A percentile compares a stretch with the other conserved stretches of the same genome.
Conservation (phyloP, 2,797 vertebrate genomes). For the Coccyzus lansbergi region DNA sequence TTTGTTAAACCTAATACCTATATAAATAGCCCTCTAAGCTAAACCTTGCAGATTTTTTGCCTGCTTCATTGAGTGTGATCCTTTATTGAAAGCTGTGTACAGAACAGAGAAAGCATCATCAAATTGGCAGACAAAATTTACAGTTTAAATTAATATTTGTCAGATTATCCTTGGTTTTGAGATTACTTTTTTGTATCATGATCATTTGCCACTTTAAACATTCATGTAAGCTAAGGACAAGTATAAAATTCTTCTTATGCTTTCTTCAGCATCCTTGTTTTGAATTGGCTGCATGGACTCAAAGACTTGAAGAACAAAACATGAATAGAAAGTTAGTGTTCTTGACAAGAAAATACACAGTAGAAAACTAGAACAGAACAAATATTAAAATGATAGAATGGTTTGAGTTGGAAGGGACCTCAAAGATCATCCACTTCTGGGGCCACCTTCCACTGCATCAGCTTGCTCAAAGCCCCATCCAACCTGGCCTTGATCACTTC, state of each 20-base stretch:
- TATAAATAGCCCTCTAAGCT: background rate
- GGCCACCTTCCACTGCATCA: no score
- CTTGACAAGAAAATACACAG: background rate
- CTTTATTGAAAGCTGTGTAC: slow-evolving; percentile 14
- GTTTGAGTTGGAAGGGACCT: no score
- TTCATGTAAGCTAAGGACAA: background rate
- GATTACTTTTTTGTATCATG: background rate
- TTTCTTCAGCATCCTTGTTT: slow-evolving; percentile 11
- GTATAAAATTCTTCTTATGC: background rate
- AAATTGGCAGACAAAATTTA: slow-evolving; percentile 21
- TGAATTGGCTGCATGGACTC: slow-evolving; percentile 21
- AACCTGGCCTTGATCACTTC: no score
- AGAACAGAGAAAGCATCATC: slow-evolving; percentile 14
- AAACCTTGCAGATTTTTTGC: slow-evolving; percentile 27
- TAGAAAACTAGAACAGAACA: background rate
- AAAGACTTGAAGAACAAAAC: slow-evolving; percentile 7
- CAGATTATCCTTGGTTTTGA: background rate
- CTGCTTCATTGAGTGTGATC: slow-evolving; percentile 16
- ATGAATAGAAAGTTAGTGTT: background rate
- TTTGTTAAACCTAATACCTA: background rate
- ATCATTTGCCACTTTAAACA: background rate
- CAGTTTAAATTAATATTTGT: slow-evolving; percentile 43
- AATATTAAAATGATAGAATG: background rate
- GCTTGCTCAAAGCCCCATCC: no score
- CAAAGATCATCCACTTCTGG: no score